Percentiles rank a stretch among this genome's conserved stretches.
phyloP scores from a whole-genome alignment of 2,797 vertebrate genomes.

The Cossypha caffra region DNA sequence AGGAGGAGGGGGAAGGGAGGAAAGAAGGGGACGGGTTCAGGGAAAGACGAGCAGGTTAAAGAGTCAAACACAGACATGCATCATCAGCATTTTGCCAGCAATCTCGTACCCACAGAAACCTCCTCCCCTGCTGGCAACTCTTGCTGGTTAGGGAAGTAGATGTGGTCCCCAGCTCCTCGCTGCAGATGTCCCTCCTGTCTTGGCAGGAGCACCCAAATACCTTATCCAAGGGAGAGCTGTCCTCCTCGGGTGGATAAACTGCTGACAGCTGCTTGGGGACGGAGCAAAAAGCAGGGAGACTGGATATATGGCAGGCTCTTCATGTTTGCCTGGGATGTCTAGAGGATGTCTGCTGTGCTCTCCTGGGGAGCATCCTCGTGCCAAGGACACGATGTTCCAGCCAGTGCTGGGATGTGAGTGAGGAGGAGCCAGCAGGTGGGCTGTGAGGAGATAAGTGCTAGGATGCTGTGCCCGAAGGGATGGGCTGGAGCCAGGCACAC shows the following conservation, averaged over 20 bases:
- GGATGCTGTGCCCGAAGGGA: not conserved
- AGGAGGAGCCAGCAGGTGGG: not conserved
- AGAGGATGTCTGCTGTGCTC: not conserved
- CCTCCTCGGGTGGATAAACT: not conserved
- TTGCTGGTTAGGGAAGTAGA: not conserved
- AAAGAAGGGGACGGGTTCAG: rapidly evolving
- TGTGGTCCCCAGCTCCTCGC: not conserved
- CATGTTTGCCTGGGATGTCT: not conserved
- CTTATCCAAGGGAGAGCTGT: not conserved
- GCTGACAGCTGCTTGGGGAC: not conserved
- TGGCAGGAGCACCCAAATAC: not conserved
- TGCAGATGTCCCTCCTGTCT: not conserved
- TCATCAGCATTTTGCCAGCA: not conserved
- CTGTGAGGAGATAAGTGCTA: not conserved
- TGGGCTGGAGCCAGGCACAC: not conserved
- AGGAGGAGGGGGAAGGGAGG: not conserved
- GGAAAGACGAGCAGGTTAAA: not conserved
- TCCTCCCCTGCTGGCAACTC: not conserved
- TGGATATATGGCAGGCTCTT: not conserved
- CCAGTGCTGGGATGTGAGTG: rapidly evolving
- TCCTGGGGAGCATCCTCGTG: not conserved
- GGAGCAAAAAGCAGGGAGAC: not conserved
- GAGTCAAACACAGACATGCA: not conserved
- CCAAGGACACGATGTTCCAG: not conserved
- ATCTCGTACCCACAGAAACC: not conserved